Base-by-base conservation (phyloP, 2,888 invertebrate species). In the Tupiocoris notatus region DNA sequence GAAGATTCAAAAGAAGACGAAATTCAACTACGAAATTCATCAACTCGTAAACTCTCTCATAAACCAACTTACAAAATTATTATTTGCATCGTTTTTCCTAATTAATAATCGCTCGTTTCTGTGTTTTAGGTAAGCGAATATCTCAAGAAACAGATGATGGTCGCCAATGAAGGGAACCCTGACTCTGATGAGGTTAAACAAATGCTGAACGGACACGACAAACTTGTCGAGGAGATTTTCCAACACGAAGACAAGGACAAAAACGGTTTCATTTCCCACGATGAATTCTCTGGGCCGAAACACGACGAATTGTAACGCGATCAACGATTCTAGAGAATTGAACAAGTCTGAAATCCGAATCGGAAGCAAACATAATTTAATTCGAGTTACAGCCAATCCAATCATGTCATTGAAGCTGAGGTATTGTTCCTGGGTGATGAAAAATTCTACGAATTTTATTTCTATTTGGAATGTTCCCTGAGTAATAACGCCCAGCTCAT, bases 161-260 rank as follows among this genome's bases (percentile, higher is more conserved):
- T 92, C 54, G 90, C 91, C 0, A 82, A 82, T 16, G 84, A 84
- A 39, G 91, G 90, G 1, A 90, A 89, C 79, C 88, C 89, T 80
- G 87, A 87, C 81, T 89, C 90, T 81, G 91, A 92, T 2, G 93
- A 95, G 83, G 86, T 94, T 81, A 91, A 91, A 83, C 91, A 90
- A 82, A 93, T 92, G 91, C 85, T 94, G 75, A 91, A 91, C 77
- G 92, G 94, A 82, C 94, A 96, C 84, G 94, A 96, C 84, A 95
- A 95, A 83, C 89, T 97, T 76, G 94, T 97, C 6, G 94, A 96
- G 82, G 96, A 97, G 84, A 96, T 98, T 83, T 97, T 98, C 90
- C 94, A 95, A 83, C 96, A 96, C 84, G 97, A 98, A 84, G 97
- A 98, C 84, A 94, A 93, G 84, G 96, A 98, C 85, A 95, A 94